Conservation (phyloP, 2,797 vertebrate genomes). For the Ctenopoma kingsleyae region DNA sequence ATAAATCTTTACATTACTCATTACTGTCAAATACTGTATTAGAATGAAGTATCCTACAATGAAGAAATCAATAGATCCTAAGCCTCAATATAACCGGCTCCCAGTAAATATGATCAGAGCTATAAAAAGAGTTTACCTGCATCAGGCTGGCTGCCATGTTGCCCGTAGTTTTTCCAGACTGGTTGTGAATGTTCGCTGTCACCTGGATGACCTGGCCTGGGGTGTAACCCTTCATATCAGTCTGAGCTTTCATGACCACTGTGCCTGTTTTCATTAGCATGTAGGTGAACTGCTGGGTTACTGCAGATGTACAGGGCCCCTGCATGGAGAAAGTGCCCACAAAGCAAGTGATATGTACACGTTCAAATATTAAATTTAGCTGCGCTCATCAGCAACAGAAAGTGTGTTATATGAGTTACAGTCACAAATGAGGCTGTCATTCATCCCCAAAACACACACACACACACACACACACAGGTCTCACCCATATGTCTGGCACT, state of each 20-base stretch:
- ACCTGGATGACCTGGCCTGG: conserved; percentile 92
- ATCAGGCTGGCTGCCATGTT: conserved; percentile 91
- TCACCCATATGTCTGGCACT: conserved; percentile 93
- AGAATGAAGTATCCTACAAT: too few species aligned
- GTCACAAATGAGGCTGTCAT: too few species aligned
- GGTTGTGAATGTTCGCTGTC: conserved; percentile 89
- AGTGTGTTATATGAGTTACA: too few species aligned
- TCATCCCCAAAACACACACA: not conserved
- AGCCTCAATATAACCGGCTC: too few species aligned
- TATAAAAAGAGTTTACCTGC: conserved; percentile 85
- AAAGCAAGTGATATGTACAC: not conserved
- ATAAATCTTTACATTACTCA: not conserved
- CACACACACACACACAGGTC: conserved; percentile 20
- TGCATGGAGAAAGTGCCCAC: conserved; percentile 51
- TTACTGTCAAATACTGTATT: too few species aligned
- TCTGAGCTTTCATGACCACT: conserved; percentile 86
- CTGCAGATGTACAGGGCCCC: conserved; percentile 86
- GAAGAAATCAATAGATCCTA: too few species aligned
- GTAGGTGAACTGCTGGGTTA: conserved; percentile 94
- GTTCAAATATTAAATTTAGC: not conserved
- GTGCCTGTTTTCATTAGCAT: conserved; percentile 94
- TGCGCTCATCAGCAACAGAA: not conserved
- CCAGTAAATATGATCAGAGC: too few species aligned
- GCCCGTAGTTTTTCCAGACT: conserved; percentile 90
- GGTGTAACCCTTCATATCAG: conserved; percentile 90